These are phyloP conservation scores for Nezara viridula DNA, from an alignment of 2,888 invertebrate species.

Conservation along the genomic window DNA sequence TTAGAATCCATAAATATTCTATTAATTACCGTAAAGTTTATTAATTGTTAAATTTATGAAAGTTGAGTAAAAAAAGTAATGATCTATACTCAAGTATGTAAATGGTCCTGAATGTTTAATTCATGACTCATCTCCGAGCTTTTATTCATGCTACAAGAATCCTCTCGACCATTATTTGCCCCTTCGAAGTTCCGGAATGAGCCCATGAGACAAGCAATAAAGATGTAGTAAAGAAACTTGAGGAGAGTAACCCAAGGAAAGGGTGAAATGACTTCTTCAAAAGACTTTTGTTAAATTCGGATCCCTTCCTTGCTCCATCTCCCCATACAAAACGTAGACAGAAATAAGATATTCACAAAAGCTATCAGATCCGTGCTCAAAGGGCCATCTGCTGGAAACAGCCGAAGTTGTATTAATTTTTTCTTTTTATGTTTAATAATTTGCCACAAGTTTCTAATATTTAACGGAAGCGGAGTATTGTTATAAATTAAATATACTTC, in stretches of 20 bases:
- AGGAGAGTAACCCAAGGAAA: neutral
- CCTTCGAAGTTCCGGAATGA: neutral
- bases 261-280: neutral
- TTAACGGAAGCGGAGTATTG: no score
- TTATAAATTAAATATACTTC: no score
- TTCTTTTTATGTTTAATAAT: no score
- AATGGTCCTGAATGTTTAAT: no score
- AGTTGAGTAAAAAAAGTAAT: no score
- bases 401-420: neutral
- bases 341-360: neutral
- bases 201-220: constrained; percentile 8
- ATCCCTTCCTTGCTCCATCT: neutral
- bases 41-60: no score
- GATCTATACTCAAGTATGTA: no score
- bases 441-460: no score
- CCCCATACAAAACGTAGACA: neutral
- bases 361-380: neutral
- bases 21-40: no score
- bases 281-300: constrained; percentile 3
- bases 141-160: neutral
- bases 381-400: neutral
- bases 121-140: neutral
- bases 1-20: no score
- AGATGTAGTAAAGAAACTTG: neutral
- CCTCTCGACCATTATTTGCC: neutral